Evolutionary conservation across 2,797 vertebrate genomes (phyloP), one percentile per base, ranked within the genome.

Genomic region (Anguilla anguilla): DNA sequence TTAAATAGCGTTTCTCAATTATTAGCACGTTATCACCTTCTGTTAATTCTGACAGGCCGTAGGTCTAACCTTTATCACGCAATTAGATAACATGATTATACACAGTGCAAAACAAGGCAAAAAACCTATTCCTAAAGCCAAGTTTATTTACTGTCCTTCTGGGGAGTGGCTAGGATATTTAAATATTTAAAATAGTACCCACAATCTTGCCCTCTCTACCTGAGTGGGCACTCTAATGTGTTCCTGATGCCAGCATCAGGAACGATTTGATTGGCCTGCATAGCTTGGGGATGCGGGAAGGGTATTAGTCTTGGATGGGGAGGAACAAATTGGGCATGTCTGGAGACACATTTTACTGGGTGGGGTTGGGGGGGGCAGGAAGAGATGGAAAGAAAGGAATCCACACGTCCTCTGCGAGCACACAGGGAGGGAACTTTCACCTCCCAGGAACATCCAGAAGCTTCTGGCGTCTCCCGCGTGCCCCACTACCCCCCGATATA

Each of bases 291-390:
- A 91, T 90, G 91, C 10, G 90, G 86, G 86, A 88, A 88, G 92
- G 92, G 93, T 93, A 95, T 96, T 95, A 96, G 94, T 95, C 93
- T 89, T 94, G 93, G 94, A 95, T 95, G 95, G 95, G 94, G 94
- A 92, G 92, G 91, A 94, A 94, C 95, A 95, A 96, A 96, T 95
- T 96, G 95, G 94, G 92, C 95, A 93, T 96, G 94, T 95, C 95
- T 92, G 81, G 90, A 92, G 92, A 93, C 89, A 90, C 93, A 94
- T 93, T 95, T 93, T 91, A 93, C 92, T 51, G 87, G 39, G 55
- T 57, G 35, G 55, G 51, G 79, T 43, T 51, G 51, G 19, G 81
- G 6, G 31, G 17, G 19, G 31, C 64, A 17, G 6, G 28, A 31
- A 69, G 9, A 35, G 85, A 31, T 79, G 35, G 61, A 17, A 25